Evolutionary conservation across 37 sponge, comb jelly and placozoan genomes (phyloP).

Genomic region (Petrosia ficiformis): DNA sequence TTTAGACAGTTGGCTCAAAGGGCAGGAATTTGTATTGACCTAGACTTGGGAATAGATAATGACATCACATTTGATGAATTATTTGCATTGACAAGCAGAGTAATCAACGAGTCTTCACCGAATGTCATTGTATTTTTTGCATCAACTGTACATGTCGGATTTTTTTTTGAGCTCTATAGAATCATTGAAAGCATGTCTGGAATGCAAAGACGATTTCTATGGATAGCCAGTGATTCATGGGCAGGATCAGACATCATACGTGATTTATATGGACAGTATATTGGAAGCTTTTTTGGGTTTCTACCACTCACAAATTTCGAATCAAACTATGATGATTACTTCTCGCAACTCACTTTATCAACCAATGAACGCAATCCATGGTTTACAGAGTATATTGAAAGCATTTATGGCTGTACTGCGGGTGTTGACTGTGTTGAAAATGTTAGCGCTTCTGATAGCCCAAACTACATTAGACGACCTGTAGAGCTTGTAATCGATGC

Average conservation of each 20-base stretch:
- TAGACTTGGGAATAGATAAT: constrained; percentile 5
- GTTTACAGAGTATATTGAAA: constrained; percentile 36
- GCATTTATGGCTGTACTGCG: neutral
- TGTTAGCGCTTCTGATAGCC: neutral
- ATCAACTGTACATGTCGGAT: neutral
- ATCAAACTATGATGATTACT: constrained; percentile 39
- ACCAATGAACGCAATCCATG: constrained; percentile 55
- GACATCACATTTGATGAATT: neutral
- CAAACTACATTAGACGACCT: constrained; percentile 26
- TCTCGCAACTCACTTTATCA: constrained; percentile 26
- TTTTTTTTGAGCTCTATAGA: neutral
- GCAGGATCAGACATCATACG: neutral
- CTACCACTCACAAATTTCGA: constrained; percentile 15
- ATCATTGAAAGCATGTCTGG: neutral
- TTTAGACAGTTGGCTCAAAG: constrained; percentile 8
- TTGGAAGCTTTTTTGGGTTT: constrained; percentile 45
- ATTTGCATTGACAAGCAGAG: too few species aligned
- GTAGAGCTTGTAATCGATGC: constrained; percentile 71
- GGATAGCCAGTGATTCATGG: constrained; percentile 81
- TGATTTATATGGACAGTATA: constrained; percentile 15
- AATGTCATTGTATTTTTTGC: constrained; percentile 41
- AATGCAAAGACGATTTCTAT: constrained; percentile 27
- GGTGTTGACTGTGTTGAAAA: neutral
- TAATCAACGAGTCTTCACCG: constrained; percentile 11
- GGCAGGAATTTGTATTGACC: constrained; percentile 42